These are phyloP conservation scores for Peribatodes rhomboidaria DNA, from an alignment of 2,888 invertebrate genomes.

Conservation along the genomic window DNA sequence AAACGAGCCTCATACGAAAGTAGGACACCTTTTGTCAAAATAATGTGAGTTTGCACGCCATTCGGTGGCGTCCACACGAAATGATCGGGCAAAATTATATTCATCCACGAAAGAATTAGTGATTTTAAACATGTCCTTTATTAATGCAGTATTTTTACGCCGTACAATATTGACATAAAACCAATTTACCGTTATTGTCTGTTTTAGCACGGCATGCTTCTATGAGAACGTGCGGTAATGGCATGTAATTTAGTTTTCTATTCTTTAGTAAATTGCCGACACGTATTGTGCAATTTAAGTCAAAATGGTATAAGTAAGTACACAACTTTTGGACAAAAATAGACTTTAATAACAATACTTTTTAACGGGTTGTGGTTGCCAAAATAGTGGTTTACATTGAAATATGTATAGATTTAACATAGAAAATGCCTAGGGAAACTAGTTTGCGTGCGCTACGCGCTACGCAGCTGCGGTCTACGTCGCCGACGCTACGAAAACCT, in stretches of 20 bases:
- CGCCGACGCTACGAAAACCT: constrained; percentile 1
- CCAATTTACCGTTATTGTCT: constrained; percentile 26
- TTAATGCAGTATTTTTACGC: too few relatives aligned
- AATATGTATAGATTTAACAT: too few relatives aligned
- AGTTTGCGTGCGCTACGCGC: neutral
- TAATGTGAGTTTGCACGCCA: constrained; percentile 57
- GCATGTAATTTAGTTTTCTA: constrained; percentile 13
- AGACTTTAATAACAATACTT: neutral
- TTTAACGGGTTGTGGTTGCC: neutral
- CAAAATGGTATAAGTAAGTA: neutral
- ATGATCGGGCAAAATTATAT: constrained; percentile 10
- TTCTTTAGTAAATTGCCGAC: constrained; percentile 27
- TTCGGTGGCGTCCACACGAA: constrained; percentile 50
- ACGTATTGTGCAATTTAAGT: constrained; percentile 13
- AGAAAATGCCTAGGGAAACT: neutral
- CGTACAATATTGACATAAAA: constrained; percentile 3
- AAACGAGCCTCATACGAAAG: constrained; percentile 55
- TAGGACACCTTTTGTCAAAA: constrained; percentile 65
- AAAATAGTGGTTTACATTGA: too few relatives aligned
- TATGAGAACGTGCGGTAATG: constrained; percentile 35
- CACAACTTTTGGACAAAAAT: neutral
- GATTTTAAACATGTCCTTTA: too few relatives aligned
- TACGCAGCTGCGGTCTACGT: neutral
- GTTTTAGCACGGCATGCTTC: constrained; percentile 34
- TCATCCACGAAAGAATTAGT: neutral